Percentiles rank a stretch among this genome's conserved stretches.
phyloP scores from a whole-genome alignment of 2,113 vertebrate species.

The Casuarius casuarius region DNA sequence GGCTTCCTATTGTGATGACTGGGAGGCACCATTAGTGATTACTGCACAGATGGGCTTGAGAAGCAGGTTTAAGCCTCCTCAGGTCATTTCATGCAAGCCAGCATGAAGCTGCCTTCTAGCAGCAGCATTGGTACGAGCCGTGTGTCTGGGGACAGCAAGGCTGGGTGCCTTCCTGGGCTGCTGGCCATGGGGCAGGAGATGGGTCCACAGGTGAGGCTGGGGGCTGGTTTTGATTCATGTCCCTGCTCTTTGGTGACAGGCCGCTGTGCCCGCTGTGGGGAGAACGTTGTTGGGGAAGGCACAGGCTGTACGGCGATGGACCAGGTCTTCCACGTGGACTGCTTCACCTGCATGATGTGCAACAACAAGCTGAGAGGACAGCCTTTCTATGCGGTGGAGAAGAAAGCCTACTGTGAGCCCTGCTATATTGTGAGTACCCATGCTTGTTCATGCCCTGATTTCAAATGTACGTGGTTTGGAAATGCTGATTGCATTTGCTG shows the following conservation, averaged over 20 bases:
- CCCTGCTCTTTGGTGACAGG: slow-evolving; percentile 75
- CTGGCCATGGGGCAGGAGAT: neutral
- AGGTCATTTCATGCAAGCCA: neutral
- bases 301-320: slow-evolving; percentile 98
- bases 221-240: neutral
- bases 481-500: neutral
- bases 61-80: neutral
- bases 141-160: too few relatives aligned
- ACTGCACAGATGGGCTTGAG: neutral
- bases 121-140: neutral
- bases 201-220: rapidly evolving
- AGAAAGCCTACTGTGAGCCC: slow-evolving; percentile 96
- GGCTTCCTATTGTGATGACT: rapidly evolving
- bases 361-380: slow-evolving; percentile 92
- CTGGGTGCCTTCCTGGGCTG: neutral
- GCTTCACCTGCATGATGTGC: slow-evolving; percentile 94
- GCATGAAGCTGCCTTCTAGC: neutral
- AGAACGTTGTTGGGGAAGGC: slow-evolving; percentile 96
- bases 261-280: slow-evolving; percentile 93
- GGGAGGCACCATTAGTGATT: neutral
- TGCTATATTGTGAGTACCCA: slow-evolving; percentile 93
- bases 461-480: neutral
- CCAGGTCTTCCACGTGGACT: slow-evolving; percentile 96
- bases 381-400: slow-evolving; percentile 96
- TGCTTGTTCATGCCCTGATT: neutral